phyloP scores from a whole-genome alignment of 2,797 vertebrate genomes.

The Muscicapa striata region DNA sequence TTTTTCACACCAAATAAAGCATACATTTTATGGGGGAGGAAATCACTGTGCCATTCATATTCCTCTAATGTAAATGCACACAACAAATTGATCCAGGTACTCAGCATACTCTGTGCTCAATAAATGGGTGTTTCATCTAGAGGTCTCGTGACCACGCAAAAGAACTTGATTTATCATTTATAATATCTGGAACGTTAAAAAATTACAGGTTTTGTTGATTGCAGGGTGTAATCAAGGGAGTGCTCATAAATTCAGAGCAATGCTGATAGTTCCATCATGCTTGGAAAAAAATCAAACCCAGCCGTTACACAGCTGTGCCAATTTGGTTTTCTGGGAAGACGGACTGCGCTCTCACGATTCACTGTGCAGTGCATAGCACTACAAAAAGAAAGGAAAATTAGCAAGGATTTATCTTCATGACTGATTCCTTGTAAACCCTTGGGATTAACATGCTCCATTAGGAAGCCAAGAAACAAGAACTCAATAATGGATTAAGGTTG shows the following conservation, averaged over 20 bases:
- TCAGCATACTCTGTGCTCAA: neutral
- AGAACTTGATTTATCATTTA: neutral
- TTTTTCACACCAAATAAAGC: neutral
- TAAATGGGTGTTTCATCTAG: neutral
- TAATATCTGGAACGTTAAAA: neutral
- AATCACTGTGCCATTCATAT: neutral
- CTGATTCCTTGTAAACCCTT: slow-evolving; percentile 15
- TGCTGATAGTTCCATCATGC: neutral
- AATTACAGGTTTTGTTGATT: neutral
- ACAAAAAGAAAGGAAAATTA: neutral
- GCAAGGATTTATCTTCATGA: neutral
- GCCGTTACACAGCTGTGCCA: neutral
- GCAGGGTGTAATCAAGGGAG: neutral
- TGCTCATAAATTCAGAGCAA: neutral
- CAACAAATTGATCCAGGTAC: neutral
- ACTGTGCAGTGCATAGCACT: neutral
- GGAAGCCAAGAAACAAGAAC: slow-evolving; percentile 9
- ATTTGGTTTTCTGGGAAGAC: neutral
- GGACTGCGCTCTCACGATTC: neutral
- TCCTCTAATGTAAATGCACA: neutral
- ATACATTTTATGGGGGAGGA: neutral
- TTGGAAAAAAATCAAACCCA: neutral
- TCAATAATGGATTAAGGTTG: neutral
- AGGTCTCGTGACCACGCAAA: neutral
- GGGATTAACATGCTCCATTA: slow-evolving; percentile 43